phyloP scores from a whole-genome alignment of 2,888 invertebrate species.

The Cotesia congregata region DNA sequence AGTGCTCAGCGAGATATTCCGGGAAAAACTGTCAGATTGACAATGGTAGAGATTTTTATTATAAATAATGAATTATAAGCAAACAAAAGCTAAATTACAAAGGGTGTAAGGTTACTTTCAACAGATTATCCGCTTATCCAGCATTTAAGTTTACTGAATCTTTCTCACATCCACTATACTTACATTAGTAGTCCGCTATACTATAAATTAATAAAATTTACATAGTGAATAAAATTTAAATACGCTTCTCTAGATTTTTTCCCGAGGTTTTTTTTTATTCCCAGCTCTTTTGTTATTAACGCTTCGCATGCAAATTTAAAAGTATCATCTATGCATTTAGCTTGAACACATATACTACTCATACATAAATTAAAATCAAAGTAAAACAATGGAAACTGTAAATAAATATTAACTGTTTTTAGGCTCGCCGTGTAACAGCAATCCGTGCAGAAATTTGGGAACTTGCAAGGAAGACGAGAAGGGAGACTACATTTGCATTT shows the following conservation, averaged over 20 bases:
- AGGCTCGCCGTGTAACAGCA: constrained; percentile 80
- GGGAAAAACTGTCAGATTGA: constrained; percentile 91
- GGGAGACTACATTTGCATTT: constrained; percentile 82
- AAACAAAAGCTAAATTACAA: not conserved
- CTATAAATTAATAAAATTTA: constrained; percentile 13
- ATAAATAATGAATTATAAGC: not conserved
- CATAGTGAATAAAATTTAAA: constrained; percentile 8
- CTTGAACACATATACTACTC: not conserved
- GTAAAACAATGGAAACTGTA: not conserved
- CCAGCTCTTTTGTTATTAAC: not conserved
- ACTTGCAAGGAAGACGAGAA: constrained; percentile 79
- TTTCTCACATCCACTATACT: not conserved
- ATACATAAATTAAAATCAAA: not conserved
- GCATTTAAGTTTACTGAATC: not conserved
- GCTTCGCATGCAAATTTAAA: not conserved
- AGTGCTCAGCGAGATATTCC: constrained; percentile 86
- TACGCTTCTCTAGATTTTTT: not conserved
- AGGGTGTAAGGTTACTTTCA: not conserved
- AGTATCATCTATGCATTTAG: not conserved
- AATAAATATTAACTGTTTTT: constrained; percentile 45
- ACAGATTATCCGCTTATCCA: not conserved
- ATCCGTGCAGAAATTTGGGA: constrained; percentile 82
- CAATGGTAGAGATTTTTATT: constrained; percentile 67
- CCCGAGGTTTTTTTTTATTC: not conserved
- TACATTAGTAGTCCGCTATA: not conserved